These are phyloP conservation scores for Panopea generosa DNA, from an alignment of 2,888 invertebrate species.

Conservation along the genomic window DNA sequence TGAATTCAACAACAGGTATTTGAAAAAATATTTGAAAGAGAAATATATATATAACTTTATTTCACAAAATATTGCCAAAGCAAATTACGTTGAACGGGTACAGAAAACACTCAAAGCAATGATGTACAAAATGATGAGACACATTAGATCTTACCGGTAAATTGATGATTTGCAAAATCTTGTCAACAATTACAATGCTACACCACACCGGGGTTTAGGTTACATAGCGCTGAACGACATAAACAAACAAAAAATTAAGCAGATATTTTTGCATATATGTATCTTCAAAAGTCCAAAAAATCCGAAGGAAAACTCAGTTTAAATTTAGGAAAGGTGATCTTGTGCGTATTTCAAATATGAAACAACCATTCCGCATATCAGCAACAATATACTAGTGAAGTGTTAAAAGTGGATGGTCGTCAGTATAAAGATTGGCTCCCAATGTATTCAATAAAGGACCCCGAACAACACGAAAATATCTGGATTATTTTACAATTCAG, in stretches of 20 bases:
- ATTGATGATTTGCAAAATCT: constrained; percentile 23
- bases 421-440: too few relatives aligned
- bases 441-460: too few relatives aligned
- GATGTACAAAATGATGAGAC: constrained; percentile 16
- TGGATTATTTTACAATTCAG: too few relatives aligned
- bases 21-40: constrained; percentile 13
- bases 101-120: constrained; percentile 10
- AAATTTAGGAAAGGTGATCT: too few relatives aligned
- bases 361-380: constrained; percentile 15
- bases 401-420: constrained; percentile 21
- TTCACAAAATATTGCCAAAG: constrained; percentile 23
- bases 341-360: not conserved
- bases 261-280: constrained; percentile 26
- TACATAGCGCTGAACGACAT: constrained; percentile 14
- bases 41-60: constrained; percentile 13
- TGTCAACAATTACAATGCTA: constrained; percentile 20
- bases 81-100: constrained; percentile 20
- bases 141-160: constrained; percentile 24
- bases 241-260: constrained; percentile 25
- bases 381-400: constrained; percentile 29
- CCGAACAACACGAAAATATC: too few relatives aligned
- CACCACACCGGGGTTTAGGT: constrained; percentile 24
- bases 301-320: not conserved
- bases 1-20: constrained; percentile 36
- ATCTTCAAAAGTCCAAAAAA: constrained; percentile 9